phyloP scores from a whole-genome alignment of 2,888 invertebrate species.

The Megastigmus dorsalis region DNA sequence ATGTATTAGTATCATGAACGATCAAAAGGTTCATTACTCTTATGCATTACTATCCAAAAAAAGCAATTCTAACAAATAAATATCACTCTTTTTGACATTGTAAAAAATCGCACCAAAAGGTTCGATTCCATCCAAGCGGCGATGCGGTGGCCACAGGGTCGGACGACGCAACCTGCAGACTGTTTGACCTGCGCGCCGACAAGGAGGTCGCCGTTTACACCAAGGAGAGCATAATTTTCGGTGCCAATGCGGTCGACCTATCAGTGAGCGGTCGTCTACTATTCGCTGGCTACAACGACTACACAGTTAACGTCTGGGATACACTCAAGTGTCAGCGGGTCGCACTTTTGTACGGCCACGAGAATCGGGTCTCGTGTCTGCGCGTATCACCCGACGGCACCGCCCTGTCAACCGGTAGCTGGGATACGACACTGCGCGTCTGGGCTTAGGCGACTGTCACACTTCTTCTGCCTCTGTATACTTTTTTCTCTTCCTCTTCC shows the following conservation, averaged over 20 bases:
- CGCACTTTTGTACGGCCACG: constrained; percentile 94
- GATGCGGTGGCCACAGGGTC: constrained; percentile 98
- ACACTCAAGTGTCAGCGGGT: constrained; percentile 94
- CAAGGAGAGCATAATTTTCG: constrained; percentile 98
- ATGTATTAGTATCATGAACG: background rate
- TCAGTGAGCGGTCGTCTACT: constrained; percentile 95
- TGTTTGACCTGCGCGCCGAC: constrained; percentile 98
- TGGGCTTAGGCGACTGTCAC: no score
- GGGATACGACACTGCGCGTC: constrained; percentile 94
- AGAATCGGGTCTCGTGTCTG: constrained; percentile 94
- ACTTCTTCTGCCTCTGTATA: no score
- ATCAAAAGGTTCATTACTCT: background rate
- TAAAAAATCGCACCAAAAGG: constrained; percentile 70
- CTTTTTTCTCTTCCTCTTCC: no score
- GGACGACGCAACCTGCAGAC: constrained; percentile 97
- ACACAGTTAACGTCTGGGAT: constrained; percentile 99
- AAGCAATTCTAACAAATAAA: no score
- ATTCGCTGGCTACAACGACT: constrained; percentile 99
- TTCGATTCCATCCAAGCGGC: constrained; percentile 98
- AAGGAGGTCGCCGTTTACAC: constrained; percentile 96
- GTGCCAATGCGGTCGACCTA: constrained; percentile 98
- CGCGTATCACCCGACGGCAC: constrained; percentile 98
- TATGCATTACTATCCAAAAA: no score
- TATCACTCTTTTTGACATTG: no score
- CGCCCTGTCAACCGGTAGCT: constrained; percentile 96